A percentile compares a stretch with the other conserved stretches of the same genome.
phyloP scores from a whole-genome alignment of 2,113 vertebrate genomes.

The Pterocles gutturalis region DNA sequence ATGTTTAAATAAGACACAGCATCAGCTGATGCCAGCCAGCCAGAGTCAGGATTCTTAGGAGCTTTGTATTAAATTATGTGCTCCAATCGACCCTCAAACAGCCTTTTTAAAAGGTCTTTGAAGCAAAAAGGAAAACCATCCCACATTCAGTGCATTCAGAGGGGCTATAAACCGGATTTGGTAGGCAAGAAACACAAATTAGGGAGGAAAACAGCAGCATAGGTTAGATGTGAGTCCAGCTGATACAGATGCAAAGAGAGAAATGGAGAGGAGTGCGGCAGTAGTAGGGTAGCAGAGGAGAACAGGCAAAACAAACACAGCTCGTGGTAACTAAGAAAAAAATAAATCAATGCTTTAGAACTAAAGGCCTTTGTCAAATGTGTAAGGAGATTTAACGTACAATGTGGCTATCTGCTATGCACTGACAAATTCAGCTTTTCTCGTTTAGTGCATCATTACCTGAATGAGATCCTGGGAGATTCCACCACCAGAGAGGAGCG shows the following conservation, averaged over 20 bases:
- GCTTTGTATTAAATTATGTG: accelerated
- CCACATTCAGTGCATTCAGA: not conserved
- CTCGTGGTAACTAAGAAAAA: accelerated
- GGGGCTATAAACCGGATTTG: not conserved
- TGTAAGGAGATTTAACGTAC: accelerated
- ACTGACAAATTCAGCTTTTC: not conserved
- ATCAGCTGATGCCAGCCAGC: not conserved
- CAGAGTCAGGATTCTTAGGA: not conserved
- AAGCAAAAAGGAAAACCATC: not conserved
- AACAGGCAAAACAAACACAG: not conserved
- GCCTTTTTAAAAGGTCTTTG: not conserved
- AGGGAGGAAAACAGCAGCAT: not conserved
- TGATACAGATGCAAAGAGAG: accelerated
- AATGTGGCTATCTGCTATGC: accelerated
- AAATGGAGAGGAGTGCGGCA: not conserved
- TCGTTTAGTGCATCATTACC: not conserved
- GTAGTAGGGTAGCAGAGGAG: not conserved
- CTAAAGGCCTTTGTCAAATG: not conserved
- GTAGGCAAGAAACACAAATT: not conserved
- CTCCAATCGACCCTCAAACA: not conserved
- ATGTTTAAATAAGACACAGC: not conserved
- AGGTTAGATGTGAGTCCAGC: not conserved
- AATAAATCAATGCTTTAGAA: not conserved
- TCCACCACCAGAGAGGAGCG: not conserved
- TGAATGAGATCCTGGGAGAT: accelerated